Evolutionary conservation across 2,113 vertebrate species (phyloP).

Genomic region (Corythornis madagascariensis): DNA sequence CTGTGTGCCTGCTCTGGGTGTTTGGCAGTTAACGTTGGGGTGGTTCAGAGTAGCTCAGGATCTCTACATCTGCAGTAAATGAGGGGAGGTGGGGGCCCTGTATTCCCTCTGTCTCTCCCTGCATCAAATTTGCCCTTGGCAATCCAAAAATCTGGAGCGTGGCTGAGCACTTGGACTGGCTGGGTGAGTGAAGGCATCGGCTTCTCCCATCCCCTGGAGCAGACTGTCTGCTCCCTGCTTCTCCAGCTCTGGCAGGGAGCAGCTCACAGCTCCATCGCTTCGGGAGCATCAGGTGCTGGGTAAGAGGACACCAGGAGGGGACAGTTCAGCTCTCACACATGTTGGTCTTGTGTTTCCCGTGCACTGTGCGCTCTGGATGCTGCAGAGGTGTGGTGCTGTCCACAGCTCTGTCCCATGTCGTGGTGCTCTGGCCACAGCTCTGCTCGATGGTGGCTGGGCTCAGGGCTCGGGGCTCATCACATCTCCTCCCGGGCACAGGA

Average conservation of each 20-base stretch:
- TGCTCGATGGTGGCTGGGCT: rapidly evolving
- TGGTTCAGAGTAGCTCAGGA: not conserved
- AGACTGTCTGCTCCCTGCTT: not conserved
- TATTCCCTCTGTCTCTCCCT: not conserved
- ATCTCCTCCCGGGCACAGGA: conserved; percentile 75
- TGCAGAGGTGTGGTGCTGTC: rapidly evolving
- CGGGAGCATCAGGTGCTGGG: not conserved
- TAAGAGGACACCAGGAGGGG: not conserved
- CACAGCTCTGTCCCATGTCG: not conserved
- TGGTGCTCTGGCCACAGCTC: rapidly evolving
- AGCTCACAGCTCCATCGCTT: not conserved
- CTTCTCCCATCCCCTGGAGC: not conserved
- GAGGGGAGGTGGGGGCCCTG: not conserved
- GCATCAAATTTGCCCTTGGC: not conserved
- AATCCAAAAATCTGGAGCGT: not conserved
- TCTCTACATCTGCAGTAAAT: not conserved
- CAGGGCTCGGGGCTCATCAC: not conserved
- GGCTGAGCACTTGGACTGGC: not conserved
- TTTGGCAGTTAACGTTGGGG: not conserved
- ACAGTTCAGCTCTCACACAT: not conserved
- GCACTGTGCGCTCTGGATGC: not conserved
- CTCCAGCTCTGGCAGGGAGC: not conserved
- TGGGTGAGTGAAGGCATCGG: not conserved
- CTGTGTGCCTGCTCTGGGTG: not conserved
- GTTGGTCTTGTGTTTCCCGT: not conserved